A percentile compares a stretch with the other conserved stretches of the same genome.
Evolutionary conservation across 1,140 invertebrate genomes (phyloP).

Genomic region (Drosophila ogumai): DNA sequence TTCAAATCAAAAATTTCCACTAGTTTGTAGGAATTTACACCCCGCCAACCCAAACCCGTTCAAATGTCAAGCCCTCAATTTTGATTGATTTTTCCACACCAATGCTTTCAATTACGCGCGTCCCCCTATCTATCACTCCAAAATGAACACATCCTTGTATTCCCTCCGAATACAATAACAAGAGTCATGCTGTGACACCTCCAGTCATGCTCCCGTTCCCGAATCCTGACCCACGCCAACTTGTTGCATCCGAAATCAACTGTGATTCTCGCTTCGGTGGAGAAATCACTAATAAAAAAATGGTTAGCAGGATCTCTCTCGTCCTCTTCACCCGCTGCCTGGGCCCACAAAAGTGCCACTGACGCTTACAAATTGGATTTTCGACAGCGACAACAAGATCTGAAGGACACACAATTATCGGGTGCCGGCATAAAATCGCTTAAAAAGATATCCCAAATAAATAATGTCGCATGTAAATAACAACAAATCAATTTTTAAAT

Average conservation of each 20-base stretch:
- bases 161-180: constrained; percentile 50
- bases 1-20: not conserved
- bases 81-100: constrained; percentile 71
- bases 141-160: constrained; percentile 42
- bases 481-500: constrained; percentile 82
- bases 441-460: constrained; percentile 65
- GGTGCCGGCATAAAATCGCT: constrained; percentile 33
- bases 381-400: constrained; percentile 50
- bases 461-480: constrained; percentile 80
- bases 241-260: constrained; percentile 74
- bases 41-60: constrained; percentile 33
- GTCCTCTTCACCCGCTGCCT: constrained; percentile 1
- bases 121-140: not conserved
- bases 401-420: constrained; percentile 66
- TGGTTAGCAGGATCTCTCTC: constrained; percentile 19
- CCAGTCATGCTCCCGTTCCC: constrained; percentile 17
- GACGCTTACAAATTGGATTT: constrained; percentile 81
- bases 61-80: constrained; percentile 51
- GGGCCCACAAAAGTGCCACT: constrained; percentile 62
- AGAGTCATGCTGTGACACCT: constrained; percentile 61
- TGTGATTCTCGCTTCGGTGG: constrained; percentile 72
- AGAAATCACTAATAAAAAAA: constrained; percentile 69
- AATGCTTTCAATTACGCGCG: constrained; percentile 62
- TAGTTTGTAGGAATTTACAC: not conserved
- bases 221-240: constrained; percentile 41